Evolutionary conservation across 2,113 vertebrate genomes (phyloP).

Genomic region (Ciconia stormi): DNA sequence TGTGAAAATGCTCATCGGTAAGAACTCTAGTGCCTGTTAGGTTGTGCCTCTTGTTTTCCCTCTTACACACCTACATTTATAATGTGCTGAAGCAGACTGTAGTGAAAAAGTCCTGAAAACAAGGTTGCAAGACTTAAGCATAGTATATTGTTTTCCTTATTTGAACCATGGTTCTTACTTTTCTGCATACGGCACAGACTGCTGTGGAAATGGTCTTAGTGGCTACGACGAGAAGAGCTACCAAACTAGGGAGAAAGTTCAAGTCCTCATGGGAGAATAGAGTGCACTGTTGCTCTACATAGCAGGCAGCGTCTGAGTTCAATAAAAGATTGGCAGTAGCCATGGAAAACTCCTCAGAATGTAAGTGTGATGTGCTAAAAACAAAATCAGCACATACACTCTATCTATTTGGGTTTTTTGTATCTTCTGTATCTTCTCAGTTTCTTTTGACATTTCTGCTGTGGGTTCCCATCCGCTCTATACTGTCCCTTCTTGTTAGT

Average conservation of each 20-base stretch:
- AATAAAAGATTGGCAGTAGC: neutral
- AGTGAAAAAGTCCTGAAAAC: neutral
- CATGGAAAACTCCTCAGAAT: neutral
- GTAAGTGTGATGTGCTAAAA: neutral
- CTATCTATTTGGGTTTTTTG: neutral
- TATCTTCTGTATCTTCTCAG: neutral
- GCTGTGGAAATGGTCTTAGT: neutral
- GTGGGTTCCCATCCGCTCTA: rapidly evolving
- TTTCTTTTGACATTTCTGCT: neutral
- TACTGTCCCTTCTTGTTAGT: neutral
- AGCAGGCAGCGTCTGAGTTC: neutral
- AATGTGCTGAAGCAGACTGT: neutral
- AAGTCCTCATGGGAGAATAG: neutral
- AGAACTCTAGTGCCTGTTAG: neutral
- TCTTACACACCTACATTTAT: neutral
- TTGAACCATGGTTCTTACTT: neutral
- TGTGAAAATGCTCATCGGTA: neutral
- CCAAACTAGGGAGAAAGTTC: neutral
- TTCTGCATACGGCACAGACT: neutral
- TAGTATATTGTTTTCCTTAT: neutral
- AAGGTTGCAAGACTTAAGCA: neutral
- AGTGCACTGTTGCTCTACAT: neutral
- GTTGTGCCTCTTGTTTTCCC: neutral
- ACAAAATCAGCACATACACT: neutral
- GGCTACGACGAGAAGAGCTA: neutral